Evolutionary conservation across 2,797 vertebrate genomes (phyloP).

Genomic region (Brotula barbata): DNA sequence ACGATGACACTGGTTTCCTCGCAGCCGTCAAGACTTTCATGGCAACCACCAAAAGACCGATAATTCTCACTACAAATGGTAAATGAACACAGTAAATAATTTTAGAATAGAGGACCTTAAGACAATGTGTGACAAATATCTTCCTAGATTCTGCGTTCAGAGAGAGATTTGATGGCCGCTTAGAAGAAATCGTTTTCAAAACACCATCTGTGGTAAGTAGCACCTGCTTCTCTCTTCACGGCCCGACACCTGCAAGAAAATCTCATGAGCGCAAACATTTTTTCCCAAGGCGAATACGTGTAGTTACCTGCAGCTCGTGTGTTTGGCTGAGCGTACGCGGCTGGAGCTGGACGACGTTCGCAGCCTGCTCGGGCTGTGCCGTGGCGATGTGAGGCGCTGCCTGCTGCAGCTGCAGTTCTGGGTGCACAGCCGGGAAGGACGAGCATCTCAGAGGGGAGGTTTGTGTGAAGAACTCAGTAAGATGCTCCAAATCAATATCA

Average conservation of each 20-base stretch:
- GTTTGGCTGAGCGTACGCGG: slow-evolving; percentile 82
- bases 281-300: slow-evolving; percentile 78
- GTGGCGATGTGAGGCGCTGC: slow-evolving; percentile 87
- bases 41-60: slow-evolving; percentile 90
- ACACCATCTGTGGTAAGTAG: slow-evolving; percentile 83
- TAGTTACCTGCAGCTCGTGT: slow-evolving; percentile 88
- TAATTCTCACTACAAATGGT: slow-evolving; percentile 92
- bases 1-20: slow-evolving; percentile 91
- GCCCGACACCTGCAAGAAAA: not conserved
- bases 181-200: slow-evolving; percentile 88
- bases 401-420: slow-evolving; percentile 91
- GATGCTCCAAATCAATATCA: slow-evolving; percentile 4
- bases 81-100: slow-evolving; percentile 39
- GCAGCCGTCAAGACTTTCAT: slow-evolving; percentile 91
- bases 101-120: not conserved
- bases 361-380: slow-evolving; percentile 76
- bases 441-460: not conserved
- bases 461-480: slow-evolving; percentile 21
- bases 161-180: slow-evolving; percentile 82
- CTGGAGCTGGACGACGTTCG: slow-evolving; percentile 78
- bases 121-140: slow-evolving; percentile 12
- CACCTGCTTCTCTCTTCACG: not conserved
- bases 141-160: slow-evolving; percentile 87
- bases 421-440: slow-evolving; percentile 79
- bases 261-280: not conserved